Percentiles rank a stretch among this genome's conserved stretches.
phyloP scores from a whole-genome alignment of 2,113 vertebrate species.

The Cololabis saira region DNA sequence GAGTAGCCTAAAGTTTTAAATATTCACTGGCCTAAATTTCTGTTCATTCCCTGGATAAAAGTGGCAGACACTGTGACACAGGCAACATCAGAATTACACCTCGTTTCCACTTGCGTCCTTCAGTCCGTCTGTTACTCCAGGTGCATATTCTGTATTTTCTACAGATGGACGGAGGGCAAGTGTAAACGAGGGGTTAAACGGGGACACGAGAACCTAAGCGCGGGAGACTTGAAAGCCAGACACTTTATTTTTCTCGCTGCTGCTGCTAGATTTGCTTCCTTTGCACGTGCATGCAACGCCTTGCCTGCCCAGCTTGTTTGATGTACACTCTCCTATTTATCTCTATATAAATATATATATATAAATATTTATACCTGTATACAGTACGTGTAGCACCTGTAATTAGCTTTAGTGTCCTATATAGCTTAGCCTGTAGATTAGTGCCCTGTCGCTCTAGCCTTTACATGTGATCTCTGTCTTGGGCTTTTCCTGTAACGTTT shows the following conservation, averaged over 20 bases:
- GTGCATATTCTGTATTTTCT: too few species aligned
- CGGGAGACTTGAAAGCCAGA: slow-evolving; percentile 51
- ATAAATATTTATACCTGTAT: slow-evolving; percentile 40
- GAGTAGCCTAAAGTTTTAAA: background rate
- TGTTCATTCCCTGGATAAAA: slow-evolving; percentile 12
- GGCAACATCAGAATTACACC: slow-evolving; percentile 44
- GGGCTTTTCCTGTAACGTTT: slow-evolving; percentile 68
- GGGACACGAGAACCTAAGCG: slow-evolving; percentile 26
- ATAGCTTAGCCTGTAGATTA: slow-evolving; percentile 79
- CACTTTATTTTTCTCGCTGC: slow-evolving; percentile 58
- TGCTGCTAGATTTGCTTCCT: slow-evolving; percentile 75
- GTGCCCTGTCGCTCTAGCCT: slow-evolving; percentile 78
- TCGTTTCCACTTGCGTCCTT: too few species aligned
- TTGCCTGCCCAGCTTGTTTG: slow-evolving; percentile 77
- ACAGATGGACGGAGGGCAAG: too few species aligned
- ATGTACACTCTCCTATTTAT: slow-evolving; percentile 70
- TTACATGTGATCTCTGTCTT: slow-evolving; percentile 74
- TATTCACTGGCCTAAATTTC: background rate
- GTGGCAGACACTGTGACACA: slow-evolving; percentile 61
- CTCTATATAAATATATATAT: slow-evolving; percentile 55
- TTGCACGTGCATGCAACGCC: slow-evolving; percentile 84
- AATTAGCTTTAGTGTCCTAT: slow-evolving; percentile 75
- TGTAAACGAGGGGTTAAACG: too few species aligned
- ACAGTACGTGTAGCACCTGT: slow-evolving; percentile 69
- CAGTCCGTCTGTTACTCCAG: too few species aligned